Conservation (phyloP, 2,113 vertebrate genomes). For the Blennius ocellaris region DNA sequence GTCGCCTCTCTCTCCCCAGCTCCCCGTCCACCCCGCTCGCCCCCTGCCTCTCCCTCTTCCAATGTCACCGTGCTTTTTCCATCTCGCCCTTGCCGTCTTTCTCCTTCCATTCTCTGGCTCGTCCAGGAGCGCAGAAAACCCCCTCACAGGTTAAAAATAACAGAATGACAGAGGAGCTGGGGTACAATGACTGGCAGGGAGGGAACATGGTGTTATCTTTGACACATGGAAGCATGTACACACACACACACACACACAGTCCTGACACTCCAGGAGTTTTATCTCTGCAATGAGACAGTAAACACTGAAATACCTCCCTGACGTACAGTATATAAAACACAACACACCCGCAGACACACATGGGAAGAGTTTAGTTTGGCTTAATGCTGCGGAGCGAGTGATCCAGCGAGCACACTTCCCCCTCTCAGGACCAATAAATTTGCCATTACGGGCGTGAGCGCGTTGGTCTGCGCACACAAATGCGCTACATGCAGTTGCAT, state of each 20-base stretch:
- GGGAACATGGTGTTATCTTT: conserved; percentile 7
- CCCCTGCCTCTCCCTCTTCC: conserved; percentile 2
- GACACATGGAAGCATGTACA: not conserved
- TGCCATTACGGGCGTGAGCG: not conserved
- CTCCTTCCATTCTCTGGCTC: conserved; percentile 43
- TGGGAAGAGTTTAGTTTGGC: not conserved
- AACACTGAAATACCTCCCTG: not conserved
- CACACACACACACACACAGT: no score
- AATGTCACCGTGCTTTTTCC: conserved; percentile 27
- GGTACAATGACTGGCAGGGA: conserved; percentile 23
- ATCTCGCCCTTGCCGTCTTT: conserved; percentile 13
- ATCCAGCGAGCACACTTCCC: not conserved
- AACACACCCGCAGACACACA: not conserved
- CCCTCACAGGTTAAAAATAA: conserved; percentile 65
- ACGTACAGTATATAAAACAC: not conserved
- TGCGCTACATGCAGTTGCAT: not conserved
- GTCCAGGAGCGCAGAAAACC: conserved; percentile 43
- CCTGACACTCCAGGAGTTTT: not conserved
- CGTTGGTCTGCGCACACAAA: no score
- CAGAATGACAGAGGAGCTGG: conserved; percentile 38
- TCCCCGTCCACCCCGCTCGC: not conserved
- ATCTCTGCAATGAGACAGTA: not conserved
- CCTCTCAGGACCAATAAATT: conserved; percentile 5
- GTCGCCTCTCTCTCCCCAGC: conserved; percentile 43
- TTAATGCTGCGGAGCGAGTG: not conserved